Base-by-base conservation (phyloP, 2,797 vertebrate genomes). In the Centropyge bicolor region DNA sequence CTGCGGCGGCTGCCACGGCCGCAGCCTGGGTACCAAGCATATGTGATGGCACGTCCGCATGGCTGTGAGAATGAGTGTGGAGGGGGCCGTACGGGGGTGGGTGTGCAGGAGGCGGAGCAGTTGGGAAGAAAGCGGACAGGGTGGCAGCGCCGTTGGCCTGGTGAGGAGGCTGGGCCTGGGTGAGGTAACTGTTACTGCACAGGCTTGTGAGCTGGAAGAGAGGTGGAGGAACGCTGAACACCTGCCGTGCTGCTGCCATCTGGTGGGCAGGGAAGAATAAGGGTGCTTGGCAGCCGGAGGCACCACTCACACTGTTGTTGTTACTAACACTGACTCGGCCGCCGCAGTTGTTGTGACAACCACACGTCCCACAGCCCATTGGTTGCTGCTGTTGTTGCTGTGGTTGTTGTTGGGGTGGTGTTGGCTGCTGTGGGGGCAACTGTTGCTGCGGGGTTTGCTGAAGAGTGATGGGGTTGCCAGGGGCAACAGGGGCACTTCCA, bases 131-230 rank as follows among this genome's bases (percentile, higher is more conserved):
- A 54, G 96, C 59, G 1, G 92, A 93, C 83, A 98, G 91, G 54
- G 96, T 94, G 74, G 95, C 93, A 0, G 85, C 81, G 14, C 96
- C 96, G 75, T 95, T 97, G 93, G 94, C 96, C 95, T 98, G 97
- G 91, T 96, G 97, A 81, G 96, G 95, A 84, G 97, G 95, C 40
- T 91, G 97, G 92, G 97, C 94, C 95, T 97, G 97, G 93, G 96
- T 96, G 78, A 97, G 97, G 95, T 96, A 97, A 96, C 95, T 97
- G 95, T 95, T 96, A 86, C 94, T 97, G 94, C 97, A 97, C 92
- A 98, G 90, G 63, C 95, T 96, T 0, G 96, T 95, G 90, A 98
- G 95, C 83, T 96, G 95, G 92, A 98, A 96, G 91, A 98, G 95
- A 14, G 96, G 93, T 76, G 96, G 92, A 1, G 95, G 94, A 76